Conservation (phyloP, 1,140 invertebrate genomes). For the Hyphantria cunea region DNA sequence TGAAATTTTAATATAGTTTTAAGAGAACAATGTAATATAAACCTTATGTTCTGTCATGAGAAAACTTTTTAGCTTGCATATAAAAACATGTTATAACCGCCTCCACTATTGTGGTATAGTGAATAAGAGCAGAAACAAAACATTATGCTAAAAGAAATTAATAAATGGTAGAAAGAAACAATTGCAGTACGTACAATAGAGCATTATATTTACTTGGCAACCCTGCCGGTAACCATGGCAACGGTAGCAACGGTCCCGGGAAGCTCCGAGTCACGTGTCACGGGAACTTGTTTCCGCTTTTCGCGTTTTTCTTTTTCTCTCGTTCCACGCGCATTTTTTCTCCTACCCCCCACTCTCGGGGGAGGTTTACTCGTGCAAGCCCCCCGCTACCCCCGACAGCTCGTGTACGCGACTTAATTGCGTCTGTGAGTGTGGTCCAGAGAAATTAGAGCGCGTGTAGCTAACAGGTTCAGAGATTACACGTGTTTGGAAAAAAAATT, state of each 20-base stretch:
- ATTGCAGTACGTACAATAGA: conserved; percentile 10
- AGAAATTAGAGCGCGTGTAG: conserved; percentile 74
- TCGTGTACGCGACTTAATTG: conserved; percentile 78
- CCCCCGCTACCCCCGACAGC: conserved; percentile 41
- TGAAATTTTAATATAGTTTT: neutral
- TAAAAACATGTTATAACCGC: no score
- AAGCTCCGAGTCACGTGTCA: conserved; percentile 77
- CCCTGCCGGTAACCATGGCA: conserved; percentile 61
- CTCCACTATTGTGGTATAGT: no score
- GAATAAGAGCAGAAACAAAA: neutral
- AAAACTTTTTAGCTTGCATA: neutral
- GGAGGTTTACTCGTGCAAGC: conserved; percentile 27
- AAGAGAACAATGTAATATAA: neutral
- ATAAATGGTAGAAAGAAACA: neutral
- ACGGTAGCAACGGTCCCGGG: conserved; percentile 73
- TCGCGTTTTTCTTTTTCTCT: conserved; percentile 73
- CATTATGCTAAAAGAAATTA: neutral
- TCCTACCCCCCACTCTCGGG: conserved; percentile 32
- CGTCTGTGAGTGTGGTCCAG: conserved; percentile 79
- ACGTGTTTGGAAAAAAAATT: conserved; percentile 11
- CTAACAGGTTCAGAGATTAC: conserved; percentile 46
- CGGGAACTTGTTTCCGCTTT: conserved; percentile 70
- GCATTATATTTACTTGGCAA: conserved; percentile 22
- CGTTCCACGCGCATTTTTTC: conserved; percentile 65
- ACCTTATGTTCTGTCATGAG: neutral